phyloP scores from a whole-genome alignment of 2,797 vertebrate species.

The Loris lydekkerianus region DNA sequence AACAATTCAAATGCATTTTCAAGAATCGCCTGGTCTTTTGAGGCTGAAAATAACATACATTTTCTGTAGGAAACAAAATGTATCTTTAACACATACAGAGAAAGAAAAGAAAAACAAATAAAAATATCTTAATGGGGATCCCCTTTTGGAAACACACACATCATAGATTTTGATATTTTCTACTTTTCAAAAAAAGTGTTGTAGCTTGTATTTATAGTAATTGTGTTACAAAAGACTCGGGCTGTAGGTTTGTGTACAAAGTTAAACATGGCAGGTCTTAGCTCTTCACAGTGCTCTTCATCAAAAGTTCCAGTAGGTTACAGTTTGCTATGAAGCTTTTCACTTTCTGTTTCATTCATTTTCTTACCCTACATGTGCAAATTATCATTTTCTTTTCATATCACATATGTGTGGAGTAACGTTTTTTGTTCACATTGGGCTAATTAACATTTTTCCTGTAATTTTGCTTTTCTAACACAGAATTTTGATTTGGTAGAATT shows the following conservation, averaged over 20 bases:
- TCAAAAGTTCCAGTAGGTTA: background rate
- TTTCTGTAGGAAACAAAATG: background rate
- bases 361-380: background rate
- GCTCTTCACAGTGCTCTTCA: background rate
- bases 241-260: background rate
- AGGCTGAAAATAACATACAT: background rate
- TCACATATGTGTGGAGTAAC: background rate
- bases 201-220: background rate
- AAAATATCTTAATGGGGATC: background rate
- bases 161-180: background rate
- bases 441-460: background rate
- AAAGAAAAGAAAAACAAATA: background rate
- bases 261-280: background rate
- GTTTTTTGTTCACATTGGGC: background rate
- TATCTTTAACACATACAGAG: background rate
- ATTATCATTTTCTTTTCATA: background rate
- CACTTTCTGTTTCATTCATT: background rate
- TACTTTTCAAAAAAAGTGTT: background rate
- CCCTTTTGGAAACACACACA: background rate
- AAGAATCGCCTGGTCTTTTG: constrained; percentile 66
- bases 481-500: background rate
- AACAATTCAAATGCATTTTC: constrained; percentile 64
- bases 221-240: background rate
- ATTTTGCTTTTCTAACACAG: background rate
- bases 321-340: background rate